Conservation (phyloP, 2,113 vertebrate species). For the Elanoides forficatus region DNA sequence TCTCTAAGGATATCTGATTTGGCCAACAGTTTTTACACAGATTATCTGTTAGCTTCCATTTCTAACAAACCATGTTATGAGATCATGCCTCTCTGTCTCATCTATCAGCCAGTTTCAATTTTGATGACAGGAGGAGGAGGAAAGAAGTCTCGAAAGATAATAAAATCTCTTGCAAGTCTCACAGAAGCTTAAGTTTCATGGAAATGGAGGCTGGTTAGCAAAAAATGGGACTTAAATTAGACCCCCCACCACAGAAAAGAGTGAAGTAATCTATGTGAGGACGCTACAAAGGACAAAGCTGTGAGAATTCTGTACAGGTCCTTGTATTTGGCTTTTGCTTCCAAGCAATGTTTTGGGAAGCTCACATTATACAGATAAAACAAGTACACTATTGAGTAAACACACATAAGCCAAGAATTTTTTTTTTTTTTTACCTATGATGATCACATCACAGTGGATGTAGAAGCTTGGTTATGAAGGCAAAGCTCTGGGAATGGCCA, state of each 20-base stretch:
- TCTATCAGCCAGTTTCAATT: constrained; percentile 48
- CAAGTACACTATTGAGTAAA: not conserved
- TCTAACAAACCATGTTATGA: constrained; percentile 41
- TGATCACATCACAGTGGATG: not conserved
- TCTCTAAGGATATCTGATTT: constrained; percentile 37
- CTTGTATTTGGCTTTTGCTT: not conserved
- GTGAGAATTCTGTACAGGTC: not conserved
- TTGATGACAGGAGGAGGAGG: constrained; percentile 35
- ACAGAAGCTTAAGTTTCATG: not conserved
- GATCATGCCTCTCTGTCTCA: constrained; percentile 8
- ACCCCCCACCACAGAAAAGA: not conserved
- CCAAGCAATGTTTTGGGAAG: not conserved
- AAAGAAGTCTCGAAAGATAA: not conserved
- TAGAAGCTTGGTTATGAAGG: not conserved
- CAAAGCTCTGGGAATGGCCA: not conserved
- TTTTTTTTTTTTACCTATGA: not conserved
- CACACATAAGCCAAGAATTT: not conserved
- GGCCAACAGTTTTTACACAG: constrained; percentile 24
- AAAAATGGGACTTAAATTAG: not conserved
- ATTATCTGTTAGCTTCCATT: constrained; percentile 39
- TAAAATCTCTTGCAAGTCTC: constrained; percentile 27
- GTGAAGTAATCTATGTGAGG: not conserved
- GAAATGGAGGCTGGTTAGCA: not conserved
- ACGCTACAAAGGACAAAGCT: not conserved
- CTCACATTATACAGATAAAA: not conserved